A percentile compares a stretch with the other conserved stretches of the same genome.
phyloP scores from a whole-genome alignment of 2,797 vertebrate genomes.

The Rhinichthys osculus region DNA sequence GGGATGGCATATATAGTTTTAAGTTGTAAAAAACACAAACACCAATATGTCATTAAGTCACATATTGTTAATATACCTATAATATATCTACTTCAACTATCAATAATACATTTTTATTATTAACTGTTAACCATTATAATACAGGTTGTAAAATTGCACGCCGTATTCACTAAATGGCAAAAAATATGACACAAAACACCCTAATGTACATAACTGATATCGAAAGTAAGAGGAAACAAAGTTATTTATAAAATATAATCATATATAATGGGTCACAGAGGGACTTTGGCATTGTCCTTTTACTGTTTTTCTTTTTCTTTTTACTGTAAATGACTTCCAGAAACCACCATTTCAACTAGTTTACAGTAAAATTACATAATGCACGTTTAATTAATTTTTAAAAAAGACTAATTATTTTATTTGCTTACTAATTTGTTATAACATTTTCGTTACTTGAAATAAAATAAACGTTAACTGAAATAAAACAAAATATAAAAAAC shows the following conservation, averaged over 20 bases:
- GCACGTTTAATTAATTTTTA: no score
- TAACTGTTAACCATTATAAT: no score
- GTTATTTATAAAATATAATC: neutral
- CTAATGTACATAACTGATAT: neutral
- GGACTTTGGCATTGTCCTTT: neutral
- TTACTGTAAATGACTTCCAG: neutral
- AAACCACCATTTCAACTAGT: neutral
- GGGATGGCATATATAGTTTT: neutral
- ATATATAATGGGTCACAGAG: neutral
- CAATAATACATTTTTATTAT: no score
- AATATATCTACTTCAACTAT: no score
- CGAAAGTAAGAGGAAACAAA: neutral
- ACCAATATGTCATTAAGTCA: neutral
- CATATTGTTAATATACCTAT: neutral
- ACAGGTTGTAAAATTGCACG: no score
- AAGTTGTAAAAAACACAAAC: no score
- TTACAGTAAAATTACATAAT: no score
- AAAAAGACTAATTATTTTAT: no score
- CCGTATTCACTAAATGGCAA: no score
- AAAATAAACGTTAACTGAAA: no score
- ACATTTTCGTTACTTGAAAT: no score
- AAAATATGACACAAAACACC: neutral
- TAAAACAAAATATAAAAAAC: neutral
- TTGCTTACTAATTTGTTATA: no score
- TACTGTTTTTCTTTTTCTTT: neutral